Base-by-base conservation (phyloP, 2,888 invertebrate species). In the Morpho helenor region DNA sequence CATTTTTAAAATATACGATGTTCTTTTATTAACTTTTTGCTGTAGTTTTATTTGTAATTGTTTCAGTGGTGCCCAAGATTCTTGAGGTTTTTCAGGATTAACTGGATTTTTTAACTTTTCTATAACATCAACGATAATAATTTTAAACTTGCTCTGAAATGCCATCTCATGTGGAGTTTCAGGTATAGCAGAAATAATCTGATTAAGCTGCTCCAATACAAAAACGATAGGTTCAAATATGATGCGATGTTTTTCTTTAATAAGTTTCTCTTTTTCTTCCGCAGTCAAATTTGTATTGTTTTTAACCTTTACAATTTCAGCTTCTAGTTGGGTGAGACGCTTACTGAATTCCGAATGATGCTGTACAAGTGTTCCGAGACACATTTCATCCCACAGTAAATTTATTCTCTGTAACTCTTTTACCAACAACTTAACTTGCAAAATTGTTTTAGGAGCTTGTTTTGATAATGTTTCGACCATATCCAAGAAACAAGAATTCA, bases 381-480 rank as follows among this genome's bases (percentile, higher is more conserved):
- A 98, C 50, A 97, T 87, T 81, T 98, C 98, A 75, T 98, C 98
- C 96, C 97, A 97, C 2, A 99, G 89, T 56, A 99, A 84, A 51
- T 98, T 98, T 57, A 99, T 97, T 61, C 99, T 92, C 59, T 98
- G 94, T 63, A 99, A 86, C 87, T 99, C 99, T 70, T 95, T 95
- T 0, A 99, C 97, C 61, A 99, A 91, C 61, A 96, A 89, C 80
- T 97, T 96, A 0, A 98, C 98, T 84, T 99, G 98, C 41, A 93
- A 92, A 44, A 99, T 97, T 10, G 97, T 96, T 76, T 94, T 94
- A 0, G 96, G 95, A 45, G 96, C 94, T 87, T 96, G 94, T 79
- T 95, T 95, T 3, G 96, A 94, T 49, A 98, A 88, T 0, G 96
- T 97, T 68, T 96, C 95, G 0, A 98, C 94, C 87, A 98, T 94